Evolutionary conservation across 2,113 vertebrate species (phyloP).

Genomic region (Sapajus apella): DNA sequence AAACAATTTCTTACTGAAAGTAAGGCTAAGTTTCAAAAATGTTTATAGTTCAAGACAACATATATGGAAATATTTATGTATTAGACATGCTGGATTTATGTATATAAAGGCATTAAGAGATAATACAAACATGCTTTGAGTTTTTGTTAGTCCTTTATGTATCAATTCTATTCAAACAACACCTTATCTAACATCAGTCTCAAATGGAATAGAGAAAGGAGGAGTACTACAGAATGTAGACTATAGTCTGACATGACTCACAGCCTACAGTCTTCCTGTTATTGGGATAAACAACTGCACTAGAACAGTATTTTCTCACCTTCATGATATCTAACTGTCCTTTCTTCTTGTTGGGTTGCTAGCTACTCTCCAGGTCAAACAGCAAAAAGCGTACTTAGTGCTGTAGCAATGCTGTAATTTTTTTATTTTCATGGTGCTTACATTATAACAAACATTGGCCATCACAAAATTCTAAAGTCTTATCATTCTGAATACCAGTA

Average conservation of each 20-base stretch:
- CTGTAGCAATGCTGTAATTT: neutral
- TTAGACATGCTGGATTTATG: neutral
- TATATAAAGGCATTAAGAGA: neutral
- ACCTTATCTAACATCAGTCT: neutral
- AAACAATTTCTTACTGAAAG: neutral
- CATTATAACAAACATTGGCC: neutral
- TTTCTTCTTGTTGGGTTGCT: neutral
- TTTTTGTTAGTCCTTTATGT: neutral
- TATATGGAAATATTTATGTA: neutral
- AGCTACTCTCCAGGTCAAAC: neutral
- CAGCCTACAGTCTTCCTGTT: neutral
- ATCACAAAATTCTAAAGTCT: slow-evolving; percentile 37
- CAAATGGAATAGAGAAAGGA: neutral
- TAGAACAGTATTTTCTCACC: slow-evolving; percentile 6
- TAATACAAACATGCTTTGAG: neutral
- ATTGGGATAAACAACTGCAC: neutral
- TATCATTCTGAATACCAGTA: neutral
- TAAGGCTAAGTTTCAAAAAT: neutral
- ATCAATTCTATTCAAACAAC: neutral
- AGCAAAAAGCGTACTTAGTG: neutral
- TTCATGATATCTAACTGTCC: neutral
- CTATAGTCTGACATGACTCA: neutral
- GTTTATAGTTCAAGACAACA: neutral
- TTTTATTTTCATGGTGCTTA: neutral
- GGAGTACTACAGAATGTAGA: neutral